Evolutionary conservation across 2,797 vertebrate genomes (phyloP), one percentile per base, ranked within the genome.

Genomic region (Spondyliosoma cantharus): DNA sequence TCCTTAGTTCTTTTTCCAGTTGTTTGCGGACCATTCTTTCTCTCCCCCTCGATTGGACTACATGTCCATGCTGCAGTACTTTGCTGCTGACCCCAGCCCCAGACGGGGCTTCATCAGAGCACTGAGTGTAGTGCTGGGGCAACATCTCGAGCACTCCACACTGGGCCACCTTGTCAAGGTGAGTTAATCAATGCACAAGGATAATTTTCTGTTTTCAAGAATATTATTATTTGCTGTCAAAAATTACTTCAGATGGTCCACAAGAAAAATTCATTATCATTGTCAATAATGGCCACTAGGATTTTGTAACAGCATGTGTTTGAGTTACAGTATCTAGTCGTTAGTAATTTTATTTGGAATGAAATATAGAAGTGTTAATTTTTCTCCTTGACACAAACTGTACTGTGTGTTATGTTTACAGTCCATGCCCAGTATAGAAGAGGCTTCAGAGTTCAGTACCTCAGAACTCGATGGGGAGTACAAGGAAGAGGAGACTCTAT

Each of bases 1-100:
- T 52, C 42, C 64, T 16, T 68, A 98, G 97, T 96, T 98, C 87
- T 96, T 98, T 91, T 98, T 97, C 85, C 89, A 80, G 80, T 69
- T 98, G 70, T 98, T 98, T 95, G 95, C 90, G 0, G 94, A 96
- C 90, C 86, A 49, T 50, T 87, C 86, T 42, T 66, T 78, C 25
- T 78, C 90, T 1, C 93, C 94, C 2, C 82, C 94, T 24, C 89
- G 66, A 58, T 90, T 98, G 43, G 90, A 96, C 90, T 98, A 98
- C 46, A 82, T 78, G 6, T 90, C 92, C 53, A 97, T 97, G 96
- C 91, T 99, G 54, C 95, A 96, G 82, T 97, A 96, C 90, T 97
- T 98, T 74, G 94, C 96, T 14, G 91, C 93, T 5, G 95, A 97
- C 71, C 93, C 95, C 0, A 90, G 96, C 77, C 74, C 95, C 13